Percentiles rank a stretch among this genome's conserved stretches.
Conservation (phyloP, 2,113 vertebrate species). For the Nansenia antarctica region DNA sequence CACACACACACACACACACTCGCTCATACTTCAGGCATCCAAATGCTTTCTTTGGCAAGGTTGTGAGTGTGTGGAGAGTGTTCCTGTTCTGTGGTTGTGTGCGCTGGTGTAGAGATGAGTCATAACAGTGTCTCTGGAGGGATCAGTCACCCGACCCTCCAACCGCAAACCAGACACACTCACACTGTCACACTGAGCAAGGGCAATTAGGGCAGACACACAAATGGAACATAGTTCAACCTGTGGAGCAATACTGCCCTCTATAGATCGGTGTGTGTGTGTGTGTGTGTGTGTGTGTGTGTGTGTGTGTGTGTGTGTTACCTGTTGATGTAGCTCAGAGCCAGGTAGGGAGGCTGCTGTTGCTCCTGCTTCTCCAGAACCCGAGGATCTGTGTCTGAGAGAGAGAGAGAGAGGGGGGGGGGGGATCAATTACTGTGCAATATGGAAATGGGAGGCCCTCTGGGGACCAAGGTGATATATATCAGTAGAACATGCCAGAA, state of each 20-base stretch:
- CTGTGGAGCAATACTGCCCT: constrained; percentile 57
- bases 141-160: constrained; percentile 46
- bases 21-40: constrained; percentile 8
- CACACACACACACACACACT: neutral
- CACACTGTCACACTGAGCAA: neutral
- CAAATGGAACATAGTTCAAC: neutral
- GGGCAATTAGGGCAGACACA: neutral
- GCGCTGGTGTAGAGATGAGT: constrained; percentile 52
- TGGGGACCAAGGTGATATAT: constrained; percentile 17
- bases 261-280: no score
- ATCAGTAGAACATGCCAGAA: constrained; percentile 8
- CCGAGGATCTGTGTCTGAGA: constrained; percentile 95
- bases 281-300: constrained; percentile 5
- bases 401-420: constrained; percentile 38
- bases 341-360: constrained; percentile 97
- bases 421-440: no score
- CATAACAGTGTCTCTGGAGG: constrained; percentile 53
- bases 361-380: constrained; percentile 98
- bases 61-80: constrained; percentile 22
- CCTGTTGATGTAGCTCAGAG: constrained; percentile 99
- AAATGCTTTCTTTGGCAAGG: constrained; percentile 22
- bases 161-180: constrained; percentile 35
- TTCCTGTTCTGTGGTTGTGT: constrained; percentile 49
- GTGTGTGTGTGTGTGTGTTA: constrained; percentile 49
- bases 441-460: neutral